Percentiles rank a stretch among this genome's conserved stretches.
Evolutionary conservation across 2,797 vertebrate genomes (phyloP).

Genomic region (Jordanella pulchra): DNA sequence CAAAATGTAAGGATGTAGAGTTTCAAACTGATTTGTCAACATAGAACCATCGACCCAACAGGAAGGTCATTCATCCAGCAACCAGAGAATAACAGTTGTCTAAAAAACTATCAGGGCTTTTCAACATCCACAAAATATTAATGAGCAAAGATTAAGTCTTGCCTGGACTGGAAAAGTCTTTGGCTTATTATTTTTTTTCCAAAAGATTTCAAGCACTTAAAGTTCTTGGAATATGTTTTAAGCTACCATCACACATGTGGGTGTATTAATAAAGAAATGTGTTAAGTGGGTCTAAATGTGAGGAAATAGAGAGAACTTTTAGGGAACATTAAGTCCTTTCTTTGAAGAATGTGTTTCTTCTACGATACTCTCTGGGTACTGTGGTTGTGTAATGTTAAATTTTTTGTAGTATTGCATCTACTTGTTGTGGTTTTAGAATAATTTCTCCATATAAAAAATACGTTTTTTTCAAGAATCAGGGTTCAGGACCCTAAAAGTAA

Average conservation of each 20-base stretch:
- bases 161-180: constrained; percentile 15
- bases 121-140: background rate
- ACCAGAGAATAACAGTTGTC: background rate
- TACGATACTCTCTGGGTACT: background rate
- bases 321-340: background rate
- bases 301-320: background rate
- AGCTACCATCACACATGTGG: constrained; percentile 3
- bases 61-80: background rate
- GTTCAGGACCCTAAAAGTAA: too few relatives aligned
- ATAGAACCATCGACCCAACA: background rate
- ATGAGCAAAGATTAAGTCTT: background rate
- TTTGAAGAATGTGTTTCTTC: background rate
- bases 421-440: too few relatives aligned
- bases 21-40: background rate
- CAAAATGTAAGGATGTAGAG: background rate
- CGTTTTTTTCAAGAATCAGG: too few relatives aligned
- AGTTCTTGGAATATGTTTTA: constrained; percentile 16
- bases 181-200: constrained; percentile 29
- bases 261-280: background rate
- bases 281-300: background rate
- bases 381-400: background rate
- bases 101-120: background rate
- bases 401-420: background rate
- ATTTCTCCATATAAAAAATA: background rate
- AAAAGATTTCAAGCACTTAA: constrained; percentile 34